Base-by-base conservation (phyloP, 2,113 vertebrate species). In the Silurus meridionalis region DNA sequence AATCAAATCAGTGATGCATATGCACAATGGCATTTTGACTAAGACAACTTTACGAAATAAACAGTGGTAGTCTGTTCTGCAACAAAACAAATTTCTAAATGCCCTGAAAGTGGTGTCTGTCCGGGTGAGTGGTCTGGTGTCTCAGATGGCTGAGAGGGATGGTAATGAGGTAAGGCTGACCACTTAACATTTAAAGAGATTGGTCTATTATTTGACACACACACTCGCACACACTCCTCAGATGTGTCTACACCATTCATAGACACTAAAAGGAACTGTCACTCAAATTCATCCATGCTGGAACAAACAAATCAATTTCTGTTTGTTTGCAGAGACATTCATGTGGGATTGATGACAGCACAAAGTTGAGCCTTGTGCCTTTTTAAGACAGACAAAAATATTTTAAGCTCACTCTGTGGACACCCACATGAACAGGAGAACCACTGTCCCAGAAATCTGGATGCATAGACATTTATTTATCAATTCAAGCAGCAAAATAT, bases 151-250 rank as follows among this genome's bases (percentile, higher is more conserved):
- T 52, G 21, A 75, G 69, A 46, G 83, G 19, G 72, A 85, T 78
- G 17, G 60, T 66, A 85, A 85, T 78, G 72, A 85, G 48, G 23
- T 64, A 74, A 66, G 60, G 78, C 72, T 37, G 58, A 75, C 61
- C 72, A 58, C 72, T 66, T 50, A 79, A 63, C 74, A 82, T 58
- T 82, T 74, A 86, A 75, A 82, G 55, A 75, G 58, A 72, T 52
- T 37, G 79, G 61, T 15, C 69, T n/a, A 81, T 23, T 72, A 57
- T 63, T 48, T 66, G 57, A 50, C 46, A 52, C 71, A 52, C 71
- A 74, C 71, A 75, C 9, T 23, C 72, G 52, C 69, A 48, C 72
- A 75, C 72, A n/a, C 48, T 23, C 48, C 48, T 50, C 19, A 74
- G 17, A 74, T 74, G 46, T 74, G 71, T 21, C 8, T 74, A 50